A percentile compares a stretch with the other conserved stretches of the same genome.
Evolutionary conservation across 2,888 invertebrate genomes (phyloP).

Genomic region (Zonitis immaculata): DNA sequence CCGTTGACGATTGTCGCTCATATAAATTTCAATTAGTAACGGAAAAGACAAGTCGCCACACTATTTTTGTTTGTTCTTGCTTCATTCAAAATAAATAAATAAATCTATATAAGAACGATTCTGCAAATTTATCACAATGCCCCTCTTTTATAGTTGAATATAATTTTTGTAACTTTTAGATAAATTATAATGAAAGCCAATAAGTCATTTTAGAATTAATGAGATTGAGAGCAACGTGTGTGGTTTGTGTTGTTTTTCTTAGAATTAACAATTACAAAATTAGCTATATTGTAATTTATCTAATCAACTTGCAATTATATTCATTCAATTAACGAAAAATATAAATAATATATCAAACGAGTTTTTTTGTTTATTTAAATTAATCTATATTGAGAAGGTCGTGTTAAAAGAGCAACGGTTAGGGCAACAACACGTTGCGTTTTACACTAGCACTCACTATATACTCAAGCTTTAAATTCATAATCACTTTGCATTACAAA

Average conservation of each 20-base stretch:
- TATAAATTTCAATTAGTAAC: slow-evolving; percentile 19
- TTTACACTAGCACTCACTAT: too few relatives aligned
- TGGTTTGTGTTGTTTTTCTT: slow-evolving; percentile 32
- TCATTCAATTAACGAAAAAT: slow-evolving; percentile 14
- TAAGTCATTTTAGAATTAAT: too few relatives aligned
- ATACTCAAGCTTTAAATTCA: too few relatives aligned
- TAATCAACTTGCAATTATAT: slow-evolving; percentile 22
- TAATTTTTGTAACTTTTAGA: too few relatives aligned
- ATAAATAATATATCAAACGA: slow-evolving; percentile 17
- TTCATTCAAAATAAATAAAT: too few relatives aligned
- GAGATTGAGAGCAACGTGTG: slow-evolving; percentile 31
- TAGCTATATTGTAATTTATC: slow-evolving; percentile 27
- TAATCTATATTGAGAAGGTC: not conserved
- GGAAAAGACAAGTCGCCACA: slow-evolving; percentile 9
- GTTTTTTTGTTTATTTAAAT: not conserved
- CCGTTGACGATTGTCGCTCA: slow-evolving; percentile 8
- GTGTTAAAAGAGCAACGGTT: slow-evolving; percentile 14
- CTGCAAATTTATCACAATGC: too few relatives aligned
- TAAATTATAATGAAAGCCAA: too few relatives aligned
- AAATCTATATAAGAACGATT: too few relatives aligned
- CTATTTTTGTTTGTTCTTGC: too few relatives aligned
- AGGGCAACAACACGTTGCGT: too few relatives aligned
- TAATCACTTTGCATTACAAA: too few relatives aligned
- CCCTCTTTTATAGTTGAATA: too few relatives aligned
- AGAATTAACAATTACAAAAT: slow-evolving; percentile 32